Percentiles rank a stretch among this genome's conserved stretches.
phyloP scores from a whole-genome alignment of 2,888 invertebrate genomes.

The Perdita meconis region DNA sequence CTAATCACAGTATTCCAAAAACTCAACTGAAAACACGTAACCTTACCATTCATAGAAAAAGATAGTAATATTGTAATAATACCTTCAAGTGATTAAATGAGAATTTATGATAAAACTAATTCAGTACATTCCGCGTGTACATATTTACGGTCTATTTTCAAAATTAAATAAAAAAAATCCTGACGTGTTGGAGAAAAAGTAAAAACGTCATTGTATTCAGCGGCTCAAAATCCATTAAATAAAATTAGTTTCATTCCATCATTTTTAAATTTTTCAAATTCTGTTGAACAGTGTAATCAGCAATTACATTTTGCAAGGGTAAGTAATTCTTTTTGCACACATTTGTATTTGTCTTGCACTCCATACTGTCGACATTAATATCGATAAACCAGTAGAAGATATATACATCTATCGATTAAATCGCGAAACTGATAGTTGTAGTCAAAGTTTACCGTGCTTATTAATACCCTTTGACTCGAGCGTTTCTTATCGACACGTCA shows the following conservation, averaged over 20 bases:
- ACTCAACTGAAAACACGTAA: neutral
- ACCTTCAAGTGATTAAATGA: neutral
- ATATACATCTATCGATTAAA: neutral
- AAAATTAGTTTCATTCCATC: too few relatives aligned
- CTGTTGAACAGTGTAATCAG: too few relatives aligned
- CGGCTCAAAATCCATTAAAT: too few relatives aligned
- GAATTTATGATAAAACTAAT: neutral
- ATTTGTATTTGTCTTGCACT: too few relatives aligned
- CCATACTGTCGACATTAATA: too few relatives aligned
- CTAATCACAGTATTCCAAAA: neutral
- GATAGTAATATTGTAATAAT: neutral
- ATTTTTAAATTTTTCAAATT: too few relatives aligned
- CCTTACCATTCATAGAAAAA: neutral
- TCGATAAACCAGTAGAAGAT: neutral
- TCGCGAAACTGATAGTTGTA: neutral
- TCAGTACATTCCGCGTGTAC: neutral
- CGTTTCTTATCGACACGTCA: neutral
- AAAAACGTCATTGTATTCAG: too few relatives aligned
- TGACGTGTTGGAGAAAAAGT: too few relatives aligned
- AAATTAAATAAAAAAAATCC: too few relatives aligned
- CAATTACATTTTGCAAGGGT: too few relatives aligned
- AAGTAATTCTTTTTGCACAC: too few relatives aligned
- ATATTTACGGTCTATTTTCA: too few relatives aligned
- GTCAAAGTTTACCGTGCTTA: neutral
- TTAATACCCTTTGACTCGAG: conserved; percentile 14